A percentile compares a stretch with the other conserved stretches of the same genome.
Evolutionary conservation across 2,113 vertebrate genomes (phyloP).

Genomic region (Callorhinus ursinus): DNA sequence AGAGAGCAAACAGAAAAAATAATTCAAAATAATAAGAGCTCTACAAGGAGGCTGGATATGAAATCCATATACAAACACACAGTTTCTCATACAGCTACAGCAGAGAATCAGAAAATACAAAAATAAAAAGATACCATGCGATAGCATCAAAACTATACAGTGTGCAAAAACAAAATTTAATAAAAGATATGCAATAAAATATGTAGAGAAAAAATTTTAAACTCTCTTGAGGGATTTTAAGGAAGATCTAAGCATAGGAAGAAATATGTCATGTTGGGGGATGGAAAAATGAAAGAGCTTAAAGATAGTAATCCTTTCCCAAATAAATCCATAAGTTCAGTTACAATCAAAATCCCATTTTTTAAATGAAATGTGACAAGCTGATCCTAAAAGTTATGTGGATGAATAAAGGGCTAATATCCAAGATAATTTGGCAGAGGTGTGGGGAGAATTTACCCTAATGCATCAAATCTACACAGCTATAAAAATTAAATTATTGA

Average conservation of each 20-base stretch:
- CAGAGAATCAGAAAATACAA: not conserved
- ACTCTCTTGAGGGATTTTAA: not conserved
- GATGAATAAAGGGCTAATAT: not conserved
- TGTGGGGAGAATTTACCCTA: not conserved
- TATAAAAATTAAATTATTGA: constrained; percentile 24
- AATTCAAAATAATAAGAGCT: not conserved
- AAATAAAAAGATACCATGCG: not conserved
- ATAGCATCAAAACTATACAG: not conserved
- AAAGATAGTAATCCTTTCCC: not conserved
- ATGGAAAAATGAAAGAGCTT: not conserved
- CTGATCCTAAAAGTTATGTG: constrained; percentile 18
- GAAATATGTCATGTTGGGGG: not conserved
- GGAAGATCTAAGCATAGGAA: not conserved
- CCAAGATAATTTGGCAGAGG: not conserved
- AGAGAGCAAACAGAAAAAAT: not conserved
- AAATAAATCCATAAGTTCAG: constrained; percentile 19
- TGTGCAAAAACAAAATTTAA: not conserved
- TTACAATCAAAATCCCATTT: constrained; percentile 14
- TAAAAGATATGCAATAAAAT: not conserved
- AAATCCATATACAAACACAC: not conserved
- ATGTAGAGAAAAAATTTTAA: not conserved
- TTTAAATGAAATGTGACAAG: constrained; percentile 19
- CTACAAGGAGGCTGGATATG: not conserved
- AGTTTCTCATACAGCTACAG: not conserved
- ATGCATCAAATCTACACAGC: not conserved